These are phyloP conservation scores for Sinonovacula constricta DNA, from an alignment of 1,140 invertebrate genomes.

Conservation along the genomic window DNA sequence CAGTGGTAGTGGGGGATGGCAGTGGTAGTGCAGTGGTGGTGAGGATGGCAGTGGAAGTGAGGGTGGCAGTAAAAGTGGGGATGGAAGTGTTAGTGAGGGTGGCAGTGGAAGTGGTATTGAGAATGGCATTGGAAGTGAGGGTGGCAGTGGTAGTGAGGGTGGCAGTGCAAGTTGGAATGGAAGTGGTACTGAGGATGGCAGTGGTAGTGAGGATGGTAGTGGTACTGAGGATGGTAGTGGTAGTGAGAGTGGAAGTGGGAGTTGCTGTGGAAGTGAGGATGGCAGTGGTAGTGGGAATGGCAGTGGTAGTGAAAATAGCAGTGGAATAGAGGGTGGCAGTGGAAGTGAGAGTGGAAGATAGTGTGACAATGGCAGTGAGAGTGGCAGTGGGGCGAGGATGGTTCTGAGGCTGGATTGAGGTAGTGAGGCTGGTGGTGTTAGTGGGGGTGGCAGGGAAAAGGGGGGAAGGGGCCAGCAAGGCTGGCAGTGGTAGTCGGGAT, in stretches of 20 bases:
- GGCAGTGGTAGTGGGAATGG: constrained; percentile 1
- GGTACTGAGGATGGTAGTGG: neutral
- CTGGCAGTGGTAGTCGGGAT: neutral
- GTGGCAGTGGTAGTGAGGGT: constrained; percentile 7
- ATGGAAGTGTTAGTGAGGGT: neutral
- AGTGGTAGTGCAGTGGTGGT: constrained; percentile 12
- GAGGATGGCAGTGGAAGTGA: constrained; percentile 5
- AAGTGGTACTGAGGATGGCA: neutral
- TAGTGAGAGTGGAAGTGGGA: constrained; percentile 14
- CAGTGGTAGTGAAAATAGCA: constrained; percentile 1
- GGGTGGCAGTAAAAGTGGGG: constrained; percentile 2
- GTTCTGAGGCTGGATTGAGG: too few species aligned
- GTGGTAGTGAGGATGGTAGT: constrained; percentile 8
- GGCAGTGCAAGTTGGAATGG: constrained; percentile 1
- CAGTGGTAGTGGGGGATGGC: too few species aligned
- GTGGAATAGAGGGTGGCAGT: constrained; percentile 6
- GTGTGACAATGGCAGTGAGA: constrained; percentile 1
- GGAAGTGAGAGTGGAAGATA: constrained; percentile 4
- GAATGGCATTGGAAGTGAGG: neutral
- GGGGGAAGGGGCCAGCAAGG: neutral
- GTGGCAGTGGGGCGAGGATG: too few species aligned
- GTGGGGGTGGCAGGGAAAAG: too few species aligned
- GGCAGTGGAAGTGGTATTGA: constrained; percentile 3
- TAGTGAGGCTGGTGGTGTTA: constrained; percentile 1
- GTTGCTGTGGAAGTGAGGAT: constrained; percentile 3